Percentiles rank a stretch among this genome's conserved stretches.
Evolutionary conservation across 2,797 vertebrate genomes (phyloP).

Genomic region (Ctenopoma kingsleyae): DNA sequence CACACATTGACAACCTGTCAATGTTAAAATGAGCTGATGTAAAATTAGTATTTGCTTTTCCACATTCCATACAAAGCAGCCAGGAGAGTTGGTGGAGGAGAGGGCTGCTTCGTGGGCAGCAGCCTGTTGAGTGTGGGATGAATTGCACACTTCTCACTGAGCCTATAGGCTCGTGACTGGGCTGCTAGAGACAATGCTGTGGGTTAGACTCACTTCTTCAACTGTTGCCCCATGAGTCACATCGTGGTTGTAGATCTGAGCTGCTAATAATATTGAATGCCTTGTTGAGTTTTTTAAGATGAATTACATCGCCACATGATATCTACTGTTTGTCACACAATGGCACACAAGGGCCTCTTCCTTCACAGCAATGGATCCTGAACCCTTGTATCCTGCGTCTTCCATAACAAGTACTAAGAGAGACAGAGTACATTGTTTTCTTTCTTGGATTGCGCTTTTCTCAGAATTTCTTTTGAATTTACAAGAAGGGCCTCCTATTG

Average conservation of each 20-base stretch:
- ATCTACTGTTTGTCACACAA: conserved; percentile 40
- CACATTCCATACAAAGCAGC: conserved; percentile 19
- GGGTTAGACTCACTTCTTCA: conserved; percentile 36
- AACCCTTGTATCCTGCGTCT: conserved; percentile 33
- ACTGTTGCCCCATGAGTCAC: conserved; percentile 13
- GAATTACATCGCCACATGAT: conserved; percentile 48
- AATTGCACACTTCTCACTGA: conserved; percentile 51
- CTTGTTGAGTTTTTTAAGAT: conserved; percentile 36
- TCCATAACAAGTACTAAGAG: conserved; percentile 36
- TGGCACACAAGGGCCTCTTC: conserved; percentile 35
- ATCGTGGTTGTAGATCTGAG: conserved; percentile 26
- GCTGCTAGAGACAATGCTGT: conserved; percentile 21
- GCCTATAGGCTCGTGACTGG: conserved; percentile 53
- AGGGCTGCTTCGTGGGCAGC: conserved; percentile 47
- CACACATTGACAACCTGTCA: neutral
- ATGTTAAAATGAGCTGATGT: neutral
- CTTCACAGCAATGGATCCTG: conserved; percentile 23
- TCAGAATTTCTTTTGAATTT: conserved; percentile 67
- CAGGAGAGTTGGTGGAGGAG: conserved; percentile 57
- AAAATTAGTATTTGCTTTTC: conserved; percentile 19
- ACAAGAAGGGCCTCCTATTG: conserved; percentile 60
- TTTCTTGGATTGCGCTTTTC: conserved; percentile 58
- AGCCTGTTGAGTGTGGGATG: conserved; percentile 68
- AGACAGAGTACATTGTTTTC: conserved; percentile 60
- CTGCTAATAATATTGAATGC: conserved; percentile 33